Evolutionary conservation across 2,797 vertebrate species (phyloP), one percentile per base, ranked within the genome.

Genomic region (Danio albolineatus): DNA sequence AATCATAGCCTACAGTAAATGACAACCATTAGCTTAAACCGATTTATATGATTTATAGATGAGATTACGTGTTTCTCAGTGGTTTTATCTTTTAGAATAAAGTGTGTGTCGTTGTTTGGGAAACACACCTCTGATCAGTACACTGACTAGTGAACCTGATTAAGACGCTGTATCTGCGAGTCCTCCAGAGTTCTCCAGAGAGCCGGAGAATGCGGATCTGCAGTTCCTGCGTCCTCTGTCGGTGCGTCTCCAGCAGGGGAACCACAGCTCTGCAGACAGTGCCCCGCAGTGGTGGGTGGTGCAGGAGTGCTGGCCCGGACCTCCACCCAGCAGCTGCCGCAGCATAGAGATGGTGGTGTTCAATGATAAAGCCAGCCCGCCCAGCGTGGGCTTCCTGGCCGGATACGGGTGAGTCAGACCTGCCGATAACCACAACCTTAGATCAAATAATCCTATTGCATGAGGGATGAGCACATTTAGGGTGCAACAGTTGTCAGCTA

Each of bases 361-460:
- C 85, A 95, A 85, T 10, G 95, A 96, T 85, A 95, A 95, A 90
- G 95, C 95, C 87, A 96, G 95, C 83, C 95, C 95, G 13, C 87
- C 93, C 74, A 95, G 94, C 76, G 86, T 95, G 86, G 94, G 94
- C 59, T 95, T 96, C 80, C 88, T 96, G 76, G 94, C 91, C 1
- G 95, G 94, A 88, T 93, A 95, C 0, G 91, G 95, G 95, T 94
- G 88, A 62, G 94, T 41, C 13, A 36, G 5, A 10, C 61, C 60
- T n/a, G 16, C 54, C 60, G 1, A 16, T 1, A 7, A 10, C 48
- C 14, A 46, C 7, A 7, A 46, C 7, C 46, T 10, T 5, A 7
- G 12, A 46, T 46, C 7, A 46, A 46, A 46, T 46, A 7, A 46
- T 7, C n/a, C n/a, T n/a, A n/a, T 28, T 28, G 28, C 28, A 28